Evolutionary conservation across 2,888 invertebrate species (phyloP).

Genomic region (Lasioglossum zephyrum): DNA sequence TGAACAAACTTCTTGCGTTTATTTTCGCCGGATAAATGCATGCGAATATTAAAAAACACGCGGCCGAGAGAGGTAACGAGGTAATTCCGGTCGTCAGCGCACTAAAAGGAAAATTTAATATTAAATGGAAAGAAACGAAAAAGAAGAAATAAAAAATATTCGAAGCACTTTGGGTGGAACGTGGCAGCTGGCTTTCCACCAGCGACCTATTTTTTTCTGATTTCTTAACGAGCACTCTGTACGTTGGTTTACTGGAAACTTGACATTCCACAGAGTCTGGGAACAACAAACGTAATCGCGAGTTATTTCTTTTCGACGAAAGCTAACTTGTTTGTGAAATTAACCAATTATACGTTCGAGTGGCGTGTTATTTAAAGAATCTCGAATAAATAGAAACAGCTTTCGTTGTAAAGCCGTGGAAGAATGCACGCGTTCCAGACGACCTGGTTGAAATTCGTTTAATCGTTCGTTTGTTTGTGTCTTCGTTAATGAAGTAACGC

Average conservation of each 20-base stretch:
- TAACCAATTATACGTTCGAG: not conserved
- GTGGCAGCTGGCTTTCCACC: constrained; percentile 30
- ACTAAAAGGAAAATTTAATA: constrained; percentile 31
- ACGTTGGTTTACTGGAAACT: constrained; percentile 33
- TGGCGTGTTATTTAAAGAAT: not conserved
- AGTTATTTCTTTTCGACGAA: constrained; percentile 14
- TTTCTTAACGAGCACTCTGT: constrained; percentile 49
- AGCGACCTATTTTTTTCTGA: constrained; percentile 28
- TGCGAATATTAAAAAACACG: constrained; percentile 15
- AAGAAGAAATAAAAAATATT: constrained; percentile 12
- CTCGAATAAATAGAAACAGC: not conserved
- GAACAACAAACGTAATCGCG: constrained; percentile 30
- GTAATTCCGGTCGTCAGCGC: constrained; percentile 2
- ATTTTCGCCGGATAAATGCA: not conserved
- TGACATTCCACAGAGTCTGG: constrained; percentile 2
- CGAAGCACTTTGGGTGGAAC: constrained; percentile 26
- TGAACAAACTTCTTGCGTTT: not conserved
- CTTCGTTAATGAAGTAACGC: not conserved
- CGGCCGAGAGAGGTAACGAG: constrained; percentile 14
- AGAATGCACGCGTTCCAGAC: not conserved
- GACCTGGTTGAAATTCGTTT: not conserved
- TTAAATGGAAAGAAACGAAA: constrained; percentile 25
- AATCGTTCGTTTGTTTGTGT: not conserved
- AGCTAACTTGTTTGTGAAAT: constrained; percentile 29
- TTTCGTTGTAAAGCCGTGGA: not conserved